Evolutionary conservation across 2,113 vertebrate species (phyloP), one percentile per base, ranked within the genome.

Genomic region (Anarrhichthys ocellatus): DNA sequence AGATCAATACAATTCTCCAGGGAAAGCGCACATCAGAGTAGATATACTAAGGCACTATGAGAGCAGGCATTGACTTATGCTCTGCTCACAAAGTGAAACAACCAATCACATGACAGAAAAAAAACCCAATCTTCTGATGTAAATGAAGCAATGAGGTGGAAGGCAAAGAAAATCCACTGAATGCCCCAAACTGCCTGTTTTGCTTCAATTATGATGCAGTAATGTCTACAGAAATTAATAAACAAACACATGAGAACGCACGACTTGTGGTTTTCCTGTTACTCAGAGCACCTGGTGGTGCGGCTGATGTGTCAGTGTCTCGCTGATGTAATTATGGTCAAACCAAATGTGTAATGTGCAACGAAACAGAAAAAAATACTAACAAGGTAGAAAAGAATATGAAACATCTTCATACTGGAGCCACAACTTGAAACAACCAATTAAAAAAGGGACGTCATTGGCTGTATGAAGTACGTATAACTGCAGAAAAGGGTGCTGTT

Each of bases 21-120:
- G 15, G 11, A 66, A 3, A 32, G 81, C 78, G 40, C 68, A 66
- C 68, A 69, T 42, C n/a, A 20, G 58, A 63, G 79, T 68, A 75
- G 85, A 84, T 78, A 79, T 59, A 89, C 3, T 86, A 83, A 68
- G 73, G 65, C 52, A n/a, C 52, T 36, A 18, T 24, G 44, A 67
- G 46, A 58, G 59, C 15, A 40, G 44, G 54, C 73, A 24, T 50
- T 54, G 73, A 89, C 88, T 93, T 94, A 92, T 93, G 89, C 29
- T 9, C 61, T 38, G 15, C 70, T 85, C 85, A 11, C 42, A 15
- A 59, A 76, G 40, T 15, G 44, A 82, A 88, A 69, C 84, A 79
- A 70, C 93, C 92, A 93, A 94, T 93, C 87, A 84, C 75, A 87
- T 6, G 4, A 66, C 72, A 90, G 88, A 72, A 81, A 50, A 84